Conservation (phyloP, 2,113 vertebrate species). For the Loxodonta africana region DNA sequence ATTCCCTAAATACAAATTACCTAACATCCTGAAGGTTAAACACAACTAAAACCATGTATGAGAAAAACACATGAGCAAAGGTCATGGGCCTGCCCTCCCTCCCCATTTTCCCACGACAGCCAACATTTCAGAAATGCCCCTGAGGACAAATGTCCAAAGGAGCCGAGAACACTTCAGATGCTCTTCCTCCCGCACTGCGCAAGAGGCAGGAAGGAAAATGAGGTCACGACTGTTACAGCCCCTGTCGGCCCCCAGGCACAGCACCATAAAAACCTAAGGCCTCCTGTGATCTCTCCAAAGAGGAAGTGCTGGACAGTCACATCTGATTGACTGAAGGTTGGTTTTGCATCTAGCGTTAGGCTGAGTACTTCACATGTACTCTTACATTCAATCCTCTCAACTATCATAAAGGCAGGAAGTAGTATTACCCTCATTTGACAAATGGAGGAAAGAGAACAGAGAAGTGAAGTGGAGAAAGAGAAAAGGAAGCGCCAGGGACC, state of each 20-base stretch:
- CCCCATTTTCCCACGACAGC: not conserved
- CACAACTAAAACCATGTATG: not conserved
- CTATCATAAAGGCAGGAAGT: not conserved
- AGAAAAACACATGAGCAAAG: not conserved
- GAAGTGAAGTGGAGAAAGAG: not conserved
- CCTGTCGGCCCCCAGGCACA: not conserved
- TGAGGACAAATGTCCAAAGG: not conserved
- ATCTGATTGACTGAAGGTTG: not conserved
- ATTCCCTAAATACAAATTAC: not conserved
- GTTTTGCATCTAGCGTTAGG: rapidly evolving
- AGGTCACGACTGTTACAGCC: not conserved
- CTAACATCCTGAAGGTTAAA: not conserved
- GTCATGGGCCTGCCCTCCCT: not conserved
- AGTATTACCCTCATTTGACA: not conserved
- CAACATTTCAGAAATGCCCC: slow-evolving; percentile 36
- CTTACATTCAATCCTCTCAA: not conserved
- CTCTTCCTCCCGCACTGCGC: not conserved
- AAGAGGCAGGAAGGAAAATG: not conserved
- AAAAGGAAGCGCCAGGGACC: not conserved
- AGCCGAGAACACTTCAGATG: not conserved
- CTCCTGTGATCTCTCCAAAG: not conserved
- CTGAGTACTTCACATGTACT: not conserved
- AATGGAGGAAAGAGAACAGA: not conserved
- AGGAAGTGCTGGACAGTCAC: rapidly evolving
- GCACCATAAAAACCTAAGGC: not conserved